A percentile compares a stretch with the other conserved stretches of the same genome.
Evolutionary conservation across 2,888 invertebrate species (phyloP).

Genomic region (Pseudeuparius sepicola): DNA sequence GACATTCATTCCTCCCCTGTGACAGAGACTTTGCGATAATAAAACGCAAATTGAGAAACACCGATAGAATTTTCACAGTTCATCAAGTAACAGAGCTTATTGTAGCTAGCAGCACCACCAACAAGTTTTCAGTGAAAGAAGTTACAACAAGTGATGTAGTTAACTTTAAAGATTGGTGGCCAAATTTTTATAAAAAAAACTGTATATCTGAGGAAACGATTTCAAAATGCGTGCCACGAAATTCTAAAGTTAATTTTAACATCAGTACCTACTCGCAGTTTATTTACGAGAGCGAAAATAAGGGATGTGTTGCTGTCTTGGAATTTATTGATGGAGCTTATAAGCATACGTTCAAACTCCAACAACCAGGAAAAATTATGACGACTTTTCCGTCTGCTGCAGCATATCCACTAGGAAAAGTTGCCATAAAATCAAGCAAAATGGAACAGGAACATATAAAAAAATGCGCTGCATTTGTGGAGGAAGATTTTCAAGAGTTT

Average conservation of each 20-base stretch:
- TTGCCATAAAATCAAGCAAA: conserved; percentile 2
- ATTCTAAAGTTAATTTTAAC: conserved; percentile 7
- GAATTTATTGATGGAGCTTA: conserved; percentile 3
- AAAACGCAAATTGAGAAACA: conserved; percentile 1
- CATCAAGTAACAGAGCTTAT: conserved; percentile 9
- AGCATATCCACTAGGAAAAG: conserved; percentile 1
- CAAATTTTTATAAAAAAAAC: conserved; percentile 11
- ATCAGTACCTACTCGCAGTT: conserved; percentile 4
- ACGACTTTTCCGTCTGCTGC: background rate
- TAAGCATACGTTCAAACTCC: background rate
- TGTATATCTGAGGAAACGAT: conserved; percentile 9
- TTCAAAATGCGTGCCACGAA: conserved; percentile 4
- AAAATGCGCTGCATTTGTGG: conserved; percentile 5
- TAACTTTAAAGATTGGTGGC: conserved; percentile 9
- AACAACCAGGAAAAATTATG: conserved; percentile 4
- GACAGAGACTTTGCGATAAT: conserved; percentile 6
- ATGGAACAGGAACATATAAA: conserved; percentile 5
- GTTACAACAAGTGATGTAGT: background rate
- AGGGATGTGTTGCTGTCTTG: conserved; percentile 1
- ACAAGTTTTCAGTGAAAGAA: conserved; percentile 11
- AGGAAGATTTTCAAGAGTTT: conserved; percentile 3
- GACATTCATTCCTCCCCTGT: too few relatives aligned
- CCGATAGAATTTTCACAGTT: conserved; percentile 7
- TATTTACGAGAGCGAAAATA: conserved; percentile 6
- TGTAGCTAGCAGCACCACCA: conserved; percentile 6